A percentile compares a stretch with the other conserved stretches of the same genome.
Evolutionary conservation across 2,113 vertebrate species (phyloP).

Genomic region (Enhydra lutris): DNA sequence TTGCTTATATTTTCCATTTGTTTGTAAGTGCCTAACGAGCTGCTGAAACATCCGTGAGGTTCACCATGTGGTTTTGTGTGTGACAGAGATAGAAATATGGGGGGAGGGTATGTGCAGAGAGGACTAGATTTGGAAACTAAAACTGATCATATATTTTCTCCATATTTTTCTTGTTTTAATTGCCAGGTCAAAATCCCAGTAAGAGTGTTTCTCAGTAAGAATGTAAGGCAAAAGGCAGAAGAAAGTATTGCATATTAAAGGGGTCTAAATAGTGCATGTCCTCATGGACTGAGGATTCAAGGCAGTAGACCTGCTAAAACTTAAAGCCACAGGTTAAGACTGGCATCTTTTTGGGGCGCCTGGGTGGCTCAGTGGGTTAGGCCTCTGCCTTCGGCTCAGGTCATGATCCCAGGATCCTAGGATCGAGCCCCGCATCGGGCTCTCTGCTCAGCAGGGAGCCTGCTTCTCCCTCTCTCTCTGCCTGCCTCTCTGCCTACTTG

Average conservation of each 20-base stretch:
- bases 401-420: no score
- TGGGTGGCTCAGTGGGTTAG: no score
- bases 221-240: not conserved
- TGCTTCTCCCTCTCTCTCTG: no score
- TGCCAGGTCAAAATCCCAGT: not conserved
- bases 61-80: not conserved
- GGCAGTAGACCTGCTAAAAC: not conserved
- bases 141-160: not conserved
- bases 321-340: not conserved
- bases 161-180: not conserved
- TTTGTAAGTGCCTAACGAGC: not conserved
- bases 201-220: not conserved
- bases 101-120: not conserved
- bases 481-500: no score
- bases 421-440: no score
- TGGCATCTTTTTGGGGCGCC: not conserved
- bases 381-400: no score
- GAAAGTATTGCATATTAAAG: not conserved
- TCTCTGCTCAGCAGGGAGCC: no score
- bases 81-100: not conserved
- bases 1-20: not conserved
- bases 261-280: not conserved
- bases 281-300: not conserved
- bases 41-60: not conserved
- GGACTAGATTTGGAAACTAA: not conserved